Evolutionary conservation across 1,140 invertebrate genomes (phyloP), one percentile per base, ranked within the genome.

Genomic region (Musca vetustissima): DNA sequence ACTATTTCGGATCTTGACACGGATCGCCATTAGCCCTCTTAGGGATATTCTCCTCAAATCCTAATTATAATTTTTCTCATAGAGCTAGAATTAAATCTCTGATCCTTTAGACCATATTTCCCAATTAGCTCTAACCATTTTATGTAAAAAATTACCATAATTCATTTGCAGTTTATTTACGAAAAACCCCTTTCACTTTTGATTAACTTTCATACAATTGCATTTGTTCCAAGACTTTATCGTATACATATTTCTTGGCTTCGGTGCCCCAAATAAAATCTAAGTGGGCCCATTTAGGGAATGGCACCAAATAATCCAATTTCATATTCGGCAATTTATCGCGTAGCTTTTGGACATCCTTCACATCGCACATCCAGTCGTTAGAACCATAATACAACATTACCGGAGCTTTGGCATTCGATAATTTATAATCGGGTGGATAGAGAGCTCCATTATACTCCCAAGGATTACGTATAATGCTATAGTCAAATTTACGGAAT

Each of bases 381-480:
- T 86, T 83, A 1, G 85, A 77, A 25, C 88, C 88, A 53, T 85
- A 90, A 72, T 89, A 89, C 1, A 92, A 69, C 3, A 86, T 14
- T 6, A 68, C 43, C 1, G 52, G 86, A 11, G 73, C 55, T 2
- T 86, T 85, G 14, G 92, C 85, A 69, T 86, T 86, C 8, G 77
- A 76, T 6, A 88, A 67, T 55, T 86, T 79, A 70, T 89, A 88
- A 8, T 80, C 69, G 0, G 87, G 86, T 15, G 88, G 86, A 17
- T 68, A 75, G 17, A 74, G 19, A 15, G 74, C 71, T 7, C 76
- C 77, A 2, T 78, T 80, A 66, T 88, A 88, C 8, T 74, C 71
- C 28, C n/a, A 69, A 75, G 17, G 73, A 87, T 15, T 76, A 73
- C 1, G 73, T 82, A 73, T 66, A 82, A 81, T 0, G 4, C 84